Evolutionary conservation across 2,797 vertebrate species (phyloP), one percentile per base, ranked within the genome.

Genomic region (Brotula barbata): DNA sequence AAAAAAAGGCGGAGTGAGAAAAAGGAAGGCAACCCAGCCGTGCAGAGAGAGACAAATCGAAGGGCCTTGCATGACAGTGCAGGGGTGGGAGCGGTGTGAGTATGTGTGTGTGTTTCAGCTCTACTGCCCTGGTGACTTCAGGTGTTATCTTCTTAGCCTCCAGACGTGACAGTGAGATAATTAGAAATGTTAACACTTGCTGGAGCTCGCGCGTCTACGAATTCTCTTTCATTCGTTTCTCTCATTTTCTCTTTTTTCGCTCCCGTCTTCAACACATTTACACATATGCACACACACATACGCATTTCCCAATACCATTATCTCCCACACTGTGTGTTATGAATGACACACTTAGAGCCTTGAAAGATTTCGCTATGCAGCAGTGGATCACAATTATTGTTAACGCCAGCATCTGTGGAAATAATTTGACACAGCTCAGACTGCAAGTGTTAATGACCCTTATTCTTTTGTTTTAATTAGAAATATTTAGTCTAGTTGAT

Each of bases 151-250:
- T 84, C 76, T 82, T 82, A 83, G 67, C 80, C 71, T 78, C 72
- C 75, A 87, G 80, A 87, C 53, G 60, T 84, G 81, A 85, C 73
- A 82, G 77, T 84, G 77, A 78, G 80, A 85, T 89, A 89, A 90
- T 90, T 87, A 87, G 81, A 81, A 82, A 88, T 74, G 81, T 89
- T 89, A 89, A 82, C 78, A 85, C 64, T 75, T 70, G 66, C 64
- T 81, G 81, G 66, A 77, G 84, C 77, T 80, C 75, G 70, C 80
- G 73, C 62, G 49, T 71, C 68, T 68, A 71, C 75, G 65, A 75
- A 76, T 83, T 80, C 50, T 72, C 43, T 78, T 58, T 81, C 51
- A 50, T 22, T 64, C 39, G 61, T 21, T 59, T 22, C 31, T 28
- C 25, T n/a, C 25, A 20, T 5, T 41, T 46, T 49, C 48, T 78